Evolutionary conservation across 2,797 vertebrate species (phyloP), one percentile per base, ranked within the genome.

Genomic region (Epinephelus malabaricus): DNA sequence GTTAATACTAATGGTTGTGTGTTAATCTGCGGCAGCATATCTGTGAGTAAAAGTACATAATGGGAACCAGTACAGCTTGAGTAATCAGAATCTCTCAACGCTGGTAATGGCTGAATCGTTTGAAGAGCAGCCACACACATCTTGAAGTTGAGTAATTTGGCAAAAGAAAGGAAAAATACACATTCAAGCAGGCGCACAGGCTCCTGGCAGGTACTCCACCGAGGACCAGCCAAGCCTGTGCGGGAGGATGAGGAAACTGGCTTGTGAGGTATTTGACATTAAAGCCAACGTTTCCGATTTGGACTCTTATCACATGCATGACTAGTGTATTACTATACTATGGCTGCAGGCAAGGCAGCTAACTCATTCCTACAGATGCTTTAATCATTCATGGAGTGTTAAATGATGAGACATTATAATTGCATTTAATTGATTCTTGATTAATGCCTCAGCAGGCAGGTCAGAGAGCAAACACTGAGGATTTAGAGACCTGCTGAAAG

Each of bases 1-100:
- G 38, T 75, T 38, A 47, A 75, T 67, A 27, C 56, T 58, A 72
- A 71, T 66, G 58, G 43, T 69, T 72, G n/a, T 68, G 54, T 60
- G 43, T 75, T 38, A 47, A 75, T 67, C 12, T 55, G 65, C 55
- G 21, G 47, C 23, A 6, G 50, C 46, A 58, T 50, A 38, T 60
- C 5, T 23, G 4, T 2, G 8, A 55, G 18, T 71, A 34, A 19
- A 71, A 18, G 18, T 45, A 17, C 8, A 43, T 66, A 15, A 59
- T 49, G 21, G 46, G 11, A 46, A 76, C 27, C 23, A 38, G 49
- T 53, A 43, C 12, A 45, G 21, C n/a, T 71, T 49, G 63, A 54
- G 70, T 17, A 27, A 51, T 73, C 46, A 61, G 15, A 79, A 71
- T 68, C 21, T 72, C 9, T 62, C 71, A 53, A 68, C 47, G 12